Evolutionary conservation across 2,113 vertebrate genomes (phyloP), one percentile per base, ranked within the genome.

Genomic region (Lonchura striata): DNA sequence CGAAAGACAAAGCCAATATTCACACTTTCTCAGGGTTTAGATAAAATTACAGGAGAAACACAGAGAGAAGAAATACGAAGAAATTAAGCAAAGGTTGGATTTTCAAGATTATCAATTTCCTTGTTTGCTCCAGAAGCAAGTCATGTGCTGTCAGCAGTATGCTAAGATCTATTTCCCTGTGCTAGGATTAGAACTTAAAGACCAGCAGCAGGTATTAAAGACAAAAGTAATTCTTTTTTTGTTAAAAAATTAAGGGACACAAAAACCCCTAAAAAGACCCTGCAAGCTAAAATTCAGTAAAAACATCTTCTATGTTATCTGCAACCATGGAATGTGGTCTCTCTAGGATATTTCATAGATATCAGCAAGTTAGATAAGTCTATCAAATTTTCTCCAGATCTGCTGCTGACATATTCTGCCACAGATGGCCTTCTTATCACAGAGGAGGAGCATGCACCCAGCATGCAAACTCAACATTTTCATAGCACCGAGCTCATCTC

Each of bases 71-170:
- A 86, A 86, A 47, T 19, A 85, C 76, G 33, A 78, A 90, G 35
- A 95, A 90, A 88, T 81, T 59, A 81, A 66, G 64, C 39, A 93
- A 93, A 94, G 68, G 82, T 81, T 12, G 30, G 65, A 87, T 89
- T 95, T 92, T 94, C 50, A 90, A 85, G 78, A 76, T 87, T 25
- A 35, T 69, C 39, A 63, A 30, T 88, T 95, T 63, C 59, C 50
- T 59, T 89, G 53, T 89, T 94, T 91, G 66, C 46, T 92, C 82
- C 35, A 6, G 57, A 91, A 92, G 65, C 64, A 87, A 94, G n/a
- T 54, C 50, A 54, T 85, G 50, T 47, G 94, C 78, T 39, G 33
- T 61, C 59, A 94, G 78, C 64, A 91, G 61, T 49, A 57, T 31
- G 24, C 44, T 75, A 15, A 70, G 47, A 79, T 82, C 75, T 85